These are phyloP conservation scores for Timema cristinae DNA, from an alignment of 2,888 invertebrate species.

Conservation along the genomic window DNA sequence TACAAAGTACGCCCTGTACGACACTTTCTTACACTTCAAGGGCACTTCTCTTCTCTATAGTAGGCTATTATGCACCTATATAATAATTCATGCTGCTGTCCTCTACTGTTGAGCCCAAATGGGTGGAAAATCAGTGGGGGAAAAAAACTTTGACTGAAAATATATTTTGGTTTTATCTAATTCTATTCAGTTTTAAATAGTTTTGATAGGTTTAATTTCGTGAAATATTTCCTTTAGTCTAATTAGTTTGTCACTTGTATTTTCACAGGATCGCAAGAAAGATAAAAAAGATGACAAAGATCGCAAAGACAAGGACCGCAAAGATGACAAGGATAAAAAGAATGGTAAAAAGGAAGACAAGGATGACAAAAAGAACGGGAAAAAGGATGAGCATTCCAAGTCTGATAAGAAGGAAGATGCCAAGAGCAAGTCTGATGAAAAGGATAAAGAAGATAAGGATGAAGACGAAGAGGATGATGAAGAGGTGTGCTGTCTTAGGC, in stretches of 20 bases:
- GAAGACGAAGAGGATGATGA: constrained; percentile 42
- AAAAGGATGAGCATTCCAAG: constrained; percentile 36
- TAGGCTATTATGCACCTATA: no score
- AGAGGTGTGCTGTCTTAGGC: constrained; percentile 20
- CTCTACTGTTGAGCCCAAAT: no score
- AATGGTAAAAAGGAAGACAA: constrained; percentile 48
- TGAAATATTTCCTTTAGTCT: neutral
- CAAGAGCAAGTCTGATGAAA: constrained; percentile 49
- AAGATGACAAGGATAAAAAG: constrained; percentile 37
- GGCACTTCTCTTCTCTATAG: no score
- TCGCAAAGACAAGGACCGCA: constrained; percentile 40
- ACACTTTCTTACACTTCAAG: no score
- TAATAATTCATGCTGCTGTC: no score
- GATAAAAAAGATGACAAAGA: constrained; percentile 47
- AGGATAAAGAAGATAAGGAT: constrained; percentile 47
- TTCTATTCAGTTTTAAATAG: neutral
- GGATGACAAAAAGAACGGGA: constrained; percentile 43
- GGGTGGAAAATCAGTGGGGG: no score
- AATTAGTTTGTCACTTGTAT: neutral
- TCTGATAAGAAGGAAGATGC: constrained; percentile 39
- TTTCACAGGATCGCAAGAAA: constrained; percentile 44
- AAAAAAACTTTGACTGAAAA: no score
- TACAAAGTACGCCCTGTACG: no score
- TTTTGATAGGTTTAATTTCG: neutral
- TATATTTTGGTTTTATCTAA: neutral